Conservation (phyloP, 2,888 invertebrate genomes). For the Netelia inedita region DNA sequence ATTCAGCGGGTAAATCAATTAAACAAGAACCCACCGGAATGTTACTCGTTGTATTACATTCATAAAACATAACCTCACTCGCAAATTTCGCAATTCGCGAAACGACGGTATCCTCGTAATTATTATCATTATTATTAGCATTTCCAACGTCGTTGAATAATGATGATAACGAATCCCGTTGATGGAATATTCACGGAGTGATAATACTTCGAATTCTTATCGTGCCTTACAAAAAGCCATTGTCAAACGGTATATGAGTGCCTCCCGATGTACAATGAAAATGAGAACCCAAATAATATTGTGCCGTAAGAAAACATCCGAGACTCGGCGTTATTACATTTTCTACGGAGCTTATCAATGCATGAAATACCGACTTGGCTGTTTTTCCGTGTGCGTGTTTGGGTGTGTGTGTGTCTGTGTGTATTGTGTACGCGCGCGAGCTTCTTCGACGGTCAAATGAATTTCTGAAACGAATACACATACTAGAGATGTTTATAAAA, state of each 20-base stretch:
- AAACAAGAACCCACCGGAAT: too few species aligned
- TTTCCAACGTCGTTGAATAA: too few species aligned
- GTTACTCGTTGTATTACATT: too few species aligned
- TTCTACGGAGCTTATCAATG: neutral
- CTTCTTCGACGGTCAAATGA: slow-evolving; percentile 27
- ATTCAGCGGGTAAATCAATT: too few species aligned
- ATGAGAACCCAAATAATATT: neutral
- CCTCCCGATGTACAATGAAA: neutral
- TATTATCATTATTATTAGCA: too few species aligned
- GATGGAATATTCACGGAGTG: too few species aligned
- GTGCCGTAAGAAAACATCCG: neutral
- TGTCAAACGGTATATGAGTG: neutral
- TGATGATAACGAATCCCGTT: too few species aligned
- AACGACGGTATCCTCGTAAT: too few species aligned
- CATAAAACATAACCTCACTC: too few species aligned
- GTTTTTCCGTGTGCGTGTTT: neutral
- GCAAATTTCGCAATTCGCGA: too few species aligned
- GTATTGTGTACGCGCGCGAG: slow-evolving; percentile 17
- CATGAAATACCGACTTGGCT: neutral
- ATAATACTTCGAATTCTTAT: too few species aligned
- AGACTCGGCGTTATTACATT: neutral
- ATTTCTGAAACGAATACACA: slow-evolving; percentile 30
- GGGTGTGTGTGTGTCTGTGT: neutral
- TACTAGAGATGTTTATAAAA: slow-evolving; percentile 24
- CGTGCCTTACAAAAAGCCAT: neutral